These are phyloP conservation scores for Pseudoatta argentina DNA, from an alignment of 1,140 invertebrate genomes.

Conservation along the genomic window DNA sequence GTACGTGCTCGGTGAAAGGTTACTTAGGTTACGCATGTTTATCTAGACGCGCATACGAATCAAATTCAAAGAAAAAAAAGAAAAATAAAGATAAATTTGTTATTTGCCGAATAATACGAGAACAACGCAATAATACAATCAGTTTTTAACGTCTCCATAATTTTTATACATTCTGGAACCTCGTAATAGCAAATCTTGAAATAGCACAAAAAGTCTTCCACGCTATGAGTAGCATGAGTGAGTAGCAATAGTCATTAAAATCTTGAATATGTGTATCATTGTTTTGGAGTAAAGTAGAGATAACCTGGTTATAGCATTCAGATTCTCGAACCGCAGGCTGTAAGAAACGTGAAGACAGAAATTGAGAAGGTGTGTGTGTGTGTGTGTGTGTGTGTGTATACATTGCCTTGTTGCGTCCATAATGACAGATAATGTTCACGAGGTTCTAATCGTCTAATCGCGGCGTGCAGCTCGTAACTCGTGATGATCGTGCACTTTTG, in stretches of 20 bases:
- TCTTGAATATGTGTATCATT: too few relatives aligned
- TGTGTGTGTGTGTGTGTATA: too few relatives aligned
- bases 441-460: conserved; percentile 50
- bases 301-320: too few relatives aligned
- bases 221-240: too few relatives aligned
- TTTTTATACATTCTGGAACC: not conserved
- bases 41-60: conserved; percentile 20
- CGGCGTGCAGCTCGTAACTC: conserved; percentile 65
- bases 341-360: too few relatives aligned
- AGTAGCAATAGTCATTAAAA: too few relatives aligned
- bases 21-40: conserved; percentile 64
- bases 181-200: too few relatives aligned
- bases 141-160: not conserved
- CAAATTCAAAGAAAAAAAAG: not conserved
- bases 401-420: conserved; percentile 60
- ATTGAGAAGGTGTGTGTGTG: too few relatives aligned
- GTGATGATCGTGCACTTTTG: conserved; percentile 69
- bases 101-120: not conserved
- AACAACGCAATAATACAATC: not conserved
- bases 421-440: conserved; percentile 70
- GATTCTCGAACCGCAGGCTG: too few relatives aligned
- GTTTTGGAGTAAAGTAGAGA: too few relatives aligned
- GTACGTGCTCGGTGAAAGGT: conserved; percentile 66
- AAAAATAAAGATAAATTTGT: not conserved
- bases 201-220: too few relatives aligned